phyloP scores from a whole-genome alignment of 2,113 vertebrate species.

The Morphnarchus princeps region DNA sequence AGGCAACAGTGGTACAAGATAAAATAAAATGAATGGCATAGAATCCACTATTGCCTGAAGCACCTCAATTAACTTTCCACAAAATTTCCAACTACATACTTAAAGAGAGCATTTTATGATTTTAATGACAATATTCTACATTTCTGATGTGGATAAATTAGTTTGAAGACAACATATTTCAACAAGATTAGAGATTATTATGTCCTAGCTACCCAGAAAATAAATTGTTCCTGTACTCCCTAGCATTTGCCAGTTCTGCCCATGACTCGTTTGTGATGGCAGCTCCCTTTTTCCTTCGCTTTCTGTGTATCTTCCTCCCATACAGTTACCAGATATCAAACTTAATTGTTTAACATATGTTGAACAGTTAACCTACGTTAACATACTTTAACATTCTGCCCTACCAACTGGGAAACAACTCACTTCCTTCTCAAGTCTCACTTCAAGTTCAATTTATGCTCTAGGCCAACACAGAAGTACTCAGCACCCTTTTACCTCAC shows the following conservation, averaged over 20 bases:
- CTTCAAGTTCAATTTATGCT: neutral
- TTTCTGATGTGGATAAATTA: conserved; percentile 55
- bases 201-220: neutral
- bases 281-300: neutral
- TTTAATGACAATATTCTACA: conserved; percentile 56
- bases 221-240: neutral
- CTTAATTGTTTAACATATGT: neutral
- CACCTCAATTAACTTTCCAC: conserved; percentile 66
- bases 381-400: neutral
- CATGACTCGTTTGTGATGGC: neutral
- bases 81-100: conserved; percentile 53
- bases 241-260: neutral
- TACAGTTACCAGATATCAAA: neutral
- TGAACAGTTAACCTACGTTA: neutral
- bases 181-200: conserved; percentile 15
- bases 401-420: neutral
- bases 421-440: neutral
- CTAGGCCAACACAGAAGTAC: neutral
- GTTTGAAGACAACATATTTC: conserved; percentile 42
- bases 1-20: conserved; percentile 30
- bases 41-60: conserved; percentile 40
- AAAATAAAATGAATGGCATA: conserved; percentile 64
- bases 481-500: neutral
- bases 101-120: conserved; percentile 58
- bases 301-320: neutral